phyloP scores from a whole-genome alignment of 2,797 vertebrate species.

The Anolis apletophallus region DNA sequence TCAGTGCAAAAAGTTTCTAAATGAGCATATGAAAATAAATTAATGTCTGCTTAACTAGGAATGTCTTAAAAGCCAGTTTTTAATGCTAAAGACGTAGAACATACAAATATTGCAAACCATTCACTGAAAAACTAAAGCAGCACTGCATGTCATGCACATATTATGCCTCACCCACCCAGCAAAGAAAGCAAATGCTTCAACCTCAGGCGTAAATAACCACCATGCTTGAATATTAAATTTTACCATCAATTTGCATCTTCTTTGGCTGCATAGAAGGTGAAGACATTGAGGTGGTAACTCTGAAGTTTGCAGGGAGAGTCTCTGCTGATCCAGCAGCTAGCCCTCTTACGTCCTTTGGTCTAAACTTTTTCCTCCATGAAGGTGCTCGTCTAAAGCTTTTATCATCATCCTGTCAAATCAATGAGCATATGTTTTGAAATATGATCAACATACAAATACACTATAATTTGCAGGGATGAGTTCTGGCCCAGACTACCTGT shows the following conservation, averaged over 20 bases:
- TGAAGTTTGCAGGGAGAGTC: conserved; percentile 95
- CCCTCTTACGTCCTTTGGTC: conserved; percentile 95
- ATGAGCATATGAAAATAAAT: background rate
- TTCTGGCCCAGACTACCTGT: too few species aligned
- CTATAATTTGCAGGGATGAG: background rate
- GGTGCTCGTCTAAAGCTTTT: conserved; percentile 96
- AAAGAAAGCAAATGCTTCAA: conserved; percentile 33
- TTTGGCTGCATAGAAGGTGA: conserved; percentile 94
- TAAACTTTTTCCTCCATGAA: conserved; percentile 98
- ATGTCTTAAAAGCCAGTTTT: background rate
- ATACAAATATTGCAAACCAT: background rate
- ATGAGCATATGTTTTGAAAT: conserved; percentile 36
- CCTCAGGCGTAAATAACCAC: conserved; percentile 48
- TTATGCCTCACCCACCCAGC: conserved; percentile 57
- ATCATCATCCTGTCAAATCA: conserved; percentile 88
- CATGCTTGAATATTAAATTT: conserved; percentile 65
- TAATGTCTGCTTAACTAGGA: background rate
- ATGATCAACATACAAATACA: background rate
- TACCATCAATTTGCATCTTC: conserved; percentile 96
- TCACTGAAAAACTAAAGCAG: conserved; percentile 27
- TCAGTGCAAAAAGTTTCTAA: background rate
- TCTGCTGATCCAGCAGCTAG: conserved; percentile 89
- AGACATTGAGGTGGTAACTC: conserved; percentile 88
- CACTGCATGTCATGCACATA: conserved; percentile 64
- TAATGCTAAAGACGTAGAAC: background rate